phyloP scores from a whole-genome alignment of 2,113 vertebrate species.

The Neopipo cinnamomea region DNA sequence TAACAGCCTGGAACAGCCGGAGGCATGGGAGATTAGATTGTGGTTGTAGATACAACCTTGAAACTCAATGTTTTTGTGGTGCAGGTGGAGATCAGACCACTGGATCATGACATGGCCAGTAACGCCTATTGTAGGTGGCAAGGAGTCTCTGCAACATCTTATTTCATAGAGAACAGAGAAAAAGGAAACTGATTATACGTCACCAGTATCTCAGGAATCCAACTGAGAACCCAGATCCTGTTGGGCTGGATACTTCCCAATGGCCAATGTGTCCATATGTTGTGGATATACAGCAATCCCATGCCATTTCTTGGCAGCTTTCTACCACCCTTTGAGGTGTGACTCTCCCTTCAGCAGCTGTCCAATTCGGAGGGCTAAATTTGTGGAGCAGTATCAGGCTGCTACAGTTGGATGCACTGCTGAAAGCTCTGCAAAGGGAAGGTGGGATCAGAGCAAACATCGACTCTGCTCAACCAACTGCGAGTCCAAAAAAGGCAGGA shows the following conservation, averaged over 20 bases:
- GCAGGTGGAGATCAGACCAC: background rate
- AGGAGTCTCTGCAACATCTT: background rate
- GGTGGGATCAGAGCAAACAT: background rate
- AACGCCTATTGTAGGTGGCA: background rate
- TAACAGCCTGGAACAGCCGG: background rate
- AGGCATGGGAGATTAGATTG: background rate
- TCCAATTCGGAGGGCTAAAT: background rate
- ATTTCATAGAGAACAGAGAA: background rate
- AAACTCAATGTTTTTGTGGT: background rate
- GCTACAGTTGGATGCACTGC: background rate
- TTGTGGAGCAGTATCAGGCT: background rate
- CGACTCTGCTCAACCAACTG: background rate
- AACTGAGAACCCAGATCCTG: background rate
- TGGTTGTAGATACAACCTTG: background rate
- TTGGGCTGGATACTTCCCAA: background rate
- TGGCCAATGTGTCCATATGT: background rate
- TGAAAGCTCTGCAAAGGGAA: background rate
- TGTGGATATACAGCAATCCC: background rate
- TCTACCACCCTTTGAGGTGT: background rate
- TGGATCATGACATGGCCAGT: background rate
- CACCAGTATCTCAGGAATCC: background rate
- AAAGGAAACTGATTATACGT: background rate
- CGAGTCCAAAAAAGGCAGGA: background rate
- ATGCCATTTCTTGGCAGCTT: background rate
- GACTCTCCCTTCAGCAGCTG: background rate